These are phyloP conservation scores for Magallana gigas DNA, from an alignment of 1,140 invertebrate species.

Conservation along the genomic window DNA sequence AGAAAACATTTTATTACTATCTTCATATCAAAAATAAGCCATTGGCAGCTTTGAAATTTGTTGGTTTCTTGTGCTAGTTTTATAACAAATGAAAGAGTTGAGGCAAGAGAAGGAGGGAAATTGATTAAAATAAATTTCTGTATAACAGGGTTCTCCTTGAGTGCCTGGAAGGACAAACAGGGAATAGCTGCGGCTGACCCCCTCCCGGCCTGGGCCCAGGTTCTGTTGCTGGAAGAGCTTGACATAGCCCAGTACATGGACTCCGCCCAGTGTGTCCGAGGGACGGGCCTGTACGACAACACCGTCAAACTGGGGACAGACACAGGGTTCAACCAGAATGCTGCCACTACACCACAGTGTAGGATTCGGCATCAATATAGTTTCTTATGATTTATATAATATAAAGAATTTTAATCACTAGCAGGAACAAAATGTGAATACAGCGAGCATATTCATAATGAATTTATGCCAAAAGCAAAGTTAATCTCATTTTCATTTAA, in stretches of 20 bases:
- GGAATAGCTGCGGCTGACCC: neutral
- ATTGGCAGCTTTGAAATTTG: too few relatives aligned
- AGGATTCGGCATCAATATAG: neutral
- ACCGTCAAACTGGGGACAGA: neutral
- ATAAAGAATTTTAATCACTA: too few relatives aligned
- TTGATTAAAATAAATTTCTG: too few relatives aligned
- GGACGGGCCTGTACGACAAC: constrained; percentile 13
- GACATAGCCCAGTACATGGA: constrained; percentile 22
- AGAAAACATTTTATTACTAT: too few relatives aligned
- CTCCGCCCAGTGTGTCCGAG: neutral
- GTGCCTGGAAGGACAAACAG: neutral
- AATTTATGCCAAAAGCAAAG: too few relatives aligned
- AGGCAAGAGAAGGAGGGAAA: too few relatives aligned
- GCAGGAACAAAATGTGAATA: too few relatives aligned
- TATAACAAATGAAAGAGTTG: neutral
- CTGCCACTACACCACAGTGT: neutral
- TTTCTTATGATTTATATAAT: too few relatives aligned
- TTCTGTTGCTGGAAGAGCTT: constrained; percentile 40
- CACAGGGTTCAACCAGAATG: constrained; percentile 33
- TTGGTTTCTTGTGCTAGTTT: neutral
- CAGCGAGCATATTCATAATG: too few relatives aligned
- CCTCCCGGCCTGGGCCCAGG: constrained; percentile 10
- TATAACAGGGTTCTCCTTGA: neutral
- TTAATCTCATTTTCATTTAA: too few relatives aligned
- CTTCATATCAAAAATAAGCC: too few relatives aligned